Conservation (phyloP, 2,113 vertebrate genomes). For the Donacobius atricapilla region DNA sequence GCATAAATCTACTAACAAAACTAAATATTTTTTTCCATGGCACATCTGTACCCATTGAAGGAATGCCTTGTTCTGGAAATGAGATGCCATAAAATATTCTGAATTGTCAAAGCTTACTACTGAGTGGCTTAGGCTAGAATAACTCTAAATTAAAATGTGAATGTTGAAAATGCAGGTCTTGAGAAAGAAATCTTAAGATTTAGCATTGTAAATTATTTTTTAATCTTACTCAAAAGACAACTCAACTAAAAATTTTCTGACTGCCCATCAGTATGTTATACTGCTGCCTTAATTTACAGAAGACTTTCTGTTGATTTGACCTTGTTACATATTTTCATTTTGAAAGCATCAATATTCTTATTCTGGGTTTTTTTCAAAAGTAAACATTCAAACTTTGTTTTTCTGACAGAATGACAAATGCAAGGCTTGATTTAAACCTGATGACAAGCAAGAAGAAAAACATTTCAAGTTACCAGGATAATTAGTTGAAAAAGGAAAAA, state of each 20-base stretch:
- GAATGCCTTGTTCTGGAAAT: not conserved
- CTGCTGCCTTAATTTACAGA: not conserved
- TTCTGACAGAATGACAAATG: not conserved
- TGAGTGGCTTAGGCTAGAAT: not conserved
- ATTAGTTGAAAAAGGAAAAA: not conserved
- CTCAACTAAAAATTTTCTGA: not conserved
- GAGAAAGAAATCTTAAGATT: not conserved
- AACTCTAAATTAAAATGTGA: not conserved
- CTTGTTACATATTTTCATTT: not conserved
- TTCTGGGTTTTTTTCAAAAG: not conserved
- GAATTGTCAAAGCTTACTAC: not conserved
- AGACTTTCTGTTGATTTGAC: not conserved
- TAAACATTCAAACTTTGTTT: not conserved
- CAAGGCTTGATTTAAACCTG: conserved; percentile 8
- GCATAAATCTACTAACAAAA: not conserved
- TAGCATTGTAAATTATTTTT: not conserved
- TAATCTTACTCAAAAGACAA: not conserved
- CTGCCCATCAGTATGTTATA: not conserved
- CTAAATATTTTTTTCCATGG: not conserved
- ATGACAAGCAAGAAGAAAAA: conserved; percentile 4
- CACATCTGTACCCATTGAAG: not conserved
- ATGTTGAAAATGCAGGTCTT: not conserved
- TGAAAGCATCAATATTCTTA: not conserved
- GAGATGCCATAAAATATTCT: not conserved
- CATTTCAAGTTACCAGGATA: not conserved